Evolutionary conservation across 1,140 invertebrate genomes (phyloP).

Genomic region (Drosophila rufa): DNA sequence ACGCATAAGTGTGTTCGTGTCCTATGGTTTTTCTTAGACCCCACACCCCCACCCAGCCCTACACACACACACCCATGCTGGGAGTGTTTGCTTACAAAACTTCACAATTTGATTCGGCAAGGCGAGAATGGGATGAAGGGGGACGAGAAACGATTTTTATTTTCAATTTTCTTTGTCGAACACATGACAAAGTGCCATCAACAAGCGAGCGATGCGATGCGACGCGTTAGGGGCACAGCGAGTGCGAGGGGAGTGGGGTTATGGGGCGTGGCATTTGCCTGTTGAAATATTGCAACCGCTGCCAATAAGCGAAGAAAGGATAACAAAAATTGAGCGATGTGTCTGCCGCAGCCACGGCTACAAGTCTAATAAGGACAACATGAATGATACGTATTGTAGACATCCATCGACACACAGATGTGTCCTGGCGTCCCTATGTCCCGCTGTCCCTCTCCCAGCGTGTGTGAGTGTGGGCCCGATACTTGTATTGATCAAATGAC

Average conservation of each 20-base stretch:
- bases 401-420: slow-evolving; percentile 27
- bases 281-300: slow-evolving; percentile 62
- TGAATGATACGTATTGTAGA: slow-evolving; percentile 53
- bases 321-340: slow-evolving; percentile 64
- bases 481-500: slow-evolving; percentile 61
- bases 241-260: slow-evolving; percentile 7
- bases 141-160: slow-evolving; percentile 66
- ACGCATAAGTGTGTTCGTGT: slow-evolving; percentile 13
- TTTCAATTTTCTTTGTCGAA: slow-evolving; percentile 80
- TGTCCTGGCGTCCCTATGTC: slow-evolving; percentile 1
- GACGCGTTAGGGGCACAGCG: slow-evolving; percentile 35
- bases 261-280: slow-evolving; percentile 59
- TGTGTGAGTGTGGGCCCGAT: slow-evolving; percentile 9
- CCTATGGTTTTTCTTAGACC: slow-evolving; percentile 27
- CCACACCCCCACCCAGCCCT: not conserved
- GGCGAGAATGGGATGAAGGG: slow-evolving; percentile 28
- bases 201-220: slow-evolving; percentile 55
- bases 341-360: slow-evolving; percentile 42
- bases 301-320: slow-evolving; percentile 60
- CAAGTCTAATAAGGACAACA: slow-evolving; percentile 62
- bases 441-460: not conserved
- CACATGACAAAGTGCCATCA: slow-evolving; percentile 81
- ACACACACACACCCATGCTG: slow-evolving; percentile 4
- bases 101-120: slow-evolving; percentile 70
- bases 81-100: slow-evolving; percentile 47